These are phyloP conservation scores for Procavia capensis DNA, from an alignment of 2,113 vertebrate genomes.

Conservation along the genomic window DNA sequence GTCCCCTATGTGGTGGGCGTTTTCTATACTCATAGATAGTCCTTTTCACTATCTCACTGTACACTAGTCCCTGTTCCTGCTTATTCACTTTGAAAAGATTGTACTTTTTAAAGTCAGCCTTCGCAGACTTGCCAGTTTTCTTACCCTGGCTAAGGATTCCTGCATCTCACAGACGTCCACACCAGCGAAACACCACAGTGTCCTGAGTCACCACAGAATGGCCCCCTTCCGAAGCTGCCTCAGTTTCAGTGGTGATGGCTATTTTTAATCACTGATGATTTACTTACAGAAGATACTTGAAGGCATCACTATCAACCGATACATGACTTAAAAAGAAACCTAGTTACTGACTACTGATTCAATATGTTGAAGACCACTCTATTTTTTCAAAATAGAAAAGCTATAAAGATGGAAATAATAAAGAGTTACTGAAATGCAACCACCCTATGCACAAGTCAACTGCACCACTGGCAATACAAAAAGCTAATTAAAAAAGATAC, in stretches of 20 bases:
- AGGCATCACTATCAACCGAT: background rate
- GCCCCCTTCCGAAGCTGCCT: accelerated
- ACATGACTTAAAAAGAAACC: background rate
- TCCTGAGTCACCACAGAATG: background rate
- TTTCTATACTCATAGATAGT: background rate
- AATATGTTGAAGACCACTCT: background rate
- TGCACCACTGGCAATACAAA: background rate
- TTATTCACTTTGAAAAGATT: conserved; percentile 12
- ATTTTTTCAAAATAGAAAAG: background rate
- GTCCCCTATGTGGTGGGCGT: background rate
- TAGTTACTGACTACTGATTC: background rate
- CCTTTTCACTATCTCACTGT: background rate
- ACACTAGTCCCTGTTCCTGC: background rate
- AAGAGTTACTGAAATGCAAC: too few relatives aligned
- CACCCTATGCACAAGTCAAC: background rate
- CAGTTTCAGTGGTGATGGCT: accelerated
- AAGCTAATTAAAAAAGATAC: background rate
- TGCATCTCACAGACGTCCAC: background rate
- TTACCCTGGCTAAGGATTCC: background rate
- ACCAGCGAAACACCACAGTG: background rate
- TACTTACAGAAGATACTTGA: background rate
- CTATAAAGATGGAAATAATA: background rate
- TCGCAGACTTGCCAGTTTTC: background rate
- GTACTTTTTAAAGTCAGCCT: background rate
- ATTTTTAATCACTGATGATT: background rate